Conservation (phyloP, 2,113 vertebrate species). For the Myiagra hebetior region DNA sequence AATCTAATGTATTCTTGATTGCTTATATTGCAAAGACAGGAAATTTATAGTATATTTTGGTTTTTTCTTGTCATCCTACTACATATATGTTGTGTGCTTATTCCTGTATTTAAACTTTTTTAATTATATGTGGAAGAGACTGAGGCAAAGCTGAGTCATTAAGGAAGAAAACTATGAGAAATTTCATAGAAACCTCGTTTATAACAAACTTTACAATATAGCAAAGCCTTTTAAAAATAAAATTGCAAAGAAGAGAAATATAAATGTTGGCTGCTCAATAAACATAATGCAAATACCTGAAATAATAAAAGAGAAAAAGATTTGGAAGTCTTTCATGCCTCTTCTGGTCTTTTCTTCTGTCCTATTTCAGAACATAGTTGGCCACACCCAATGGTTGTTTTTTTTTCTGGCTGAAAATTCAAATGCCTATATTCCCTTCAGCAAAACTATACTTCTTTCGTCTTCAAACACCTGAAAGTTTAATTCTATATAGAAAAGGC, state of each 20-base stretch:
- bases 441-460: background rate
- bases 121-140: background rate
- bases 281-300: background rate
- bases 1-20: background rate
- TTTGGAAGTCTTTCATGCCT: background rate
- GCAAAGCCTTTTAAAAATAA: background rate
- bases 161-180: background rate
- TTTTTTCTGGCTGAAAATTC: background rate
- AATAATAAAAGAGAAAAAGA: background rate
- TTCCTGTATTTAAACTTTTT: background rate
- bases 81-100: background rate
- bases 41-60: background rate
- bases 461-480: background rate
- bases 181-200: background rate
- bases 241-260: background rate
- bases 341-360: background rate
- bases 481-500: background rate
- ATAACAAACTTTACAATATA: background rate
- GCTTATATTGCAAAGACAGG: background rate
- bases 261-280: background rate
- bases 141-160: background rate
- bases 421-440: background rate
- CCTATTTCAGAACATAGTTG: background rate
- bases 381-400: background rate
- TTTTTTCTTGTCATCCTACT: background rate